These are phyloP conservation scores for Tragopan temminckii DNA, from an alignment of 2,797 vertebrate genomes.

Conservation along the genomic window DNA sequence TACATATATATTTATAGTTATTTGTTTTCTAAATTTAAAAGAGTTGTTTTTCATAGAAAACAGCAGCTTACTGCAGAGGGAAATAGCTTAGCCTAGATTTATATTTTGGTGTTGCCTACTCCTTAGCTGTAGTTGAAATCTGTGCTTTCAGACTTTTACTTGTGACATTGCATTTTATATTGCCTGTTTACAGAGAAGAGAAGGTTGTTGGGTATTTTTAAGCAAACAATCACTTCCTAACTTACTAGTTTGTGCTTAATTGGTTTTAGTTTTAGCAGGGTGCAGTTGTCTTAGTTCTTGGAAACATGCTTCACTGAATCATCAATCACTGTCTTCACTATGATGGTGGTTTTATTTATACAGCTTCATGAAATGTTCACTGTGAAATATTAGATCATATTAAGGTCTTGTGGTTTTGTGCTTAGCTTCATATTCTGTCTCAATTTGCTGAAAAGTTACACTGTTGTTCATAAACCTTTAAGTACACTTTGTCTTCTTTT, in stretches of 20 bases:
- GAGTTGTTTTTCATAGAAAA: background rate
- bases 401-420: background rate
- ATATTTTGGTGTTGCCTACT: background rate
- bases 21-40: background rate
- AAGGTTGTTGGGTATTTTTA: background rate
- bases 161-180: background rate
- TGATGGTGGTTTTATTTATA: conserved; percentile 26
- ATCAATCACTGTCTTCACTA: conserved; percentile 22
- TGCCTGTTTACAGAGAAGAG: background rate
- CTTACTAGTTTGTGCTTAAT: background rate
- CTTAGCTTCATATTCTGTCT: background rate
- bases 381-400: background rate
- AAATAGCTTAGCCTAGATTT: background rate
- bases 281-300: conserved; percentile 20
- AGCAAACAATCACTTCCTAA: background rate
- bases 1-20: background rate
- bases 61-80: background rate
- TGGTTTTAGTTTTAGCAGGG: background rate
- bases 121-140: background rate
- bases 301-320: conserved; percentile 18
- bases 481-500: background rate
- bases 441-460: background rate
- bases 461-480: background rate
- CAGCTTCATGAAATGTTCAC: conserved; percentile 9
- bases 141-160: background rate